Conservation (phyloP, 2,113 vertebrate genomes). For the Ammospiza nelsoni region DNA sequence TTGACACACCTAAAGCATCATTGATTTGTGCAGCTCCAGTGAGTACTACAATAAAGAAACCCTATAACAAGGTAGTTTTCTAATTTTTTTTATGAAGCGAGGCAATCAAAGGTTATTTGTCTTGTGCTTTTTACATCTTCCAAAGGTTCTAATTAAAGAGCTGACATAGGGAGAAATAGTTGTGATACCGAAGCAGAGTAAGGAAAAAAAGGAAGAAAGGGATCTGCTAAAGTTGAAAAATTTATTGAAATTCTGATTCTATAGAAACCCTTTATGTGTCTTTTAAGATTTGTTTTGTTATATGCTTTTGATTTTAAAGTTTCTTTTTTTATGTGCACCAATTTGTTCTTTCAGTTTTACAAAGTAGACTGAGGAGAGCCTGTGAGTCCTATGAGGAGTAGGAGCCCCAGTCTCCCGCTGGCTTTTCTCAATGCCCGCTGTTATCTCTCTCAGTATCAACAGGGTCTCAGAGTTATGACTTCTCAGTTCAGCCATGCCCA, state of each 20-base stretch:
- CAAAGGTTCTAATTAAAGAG: not conserved
- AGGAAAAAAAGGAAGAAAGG: not conserved
- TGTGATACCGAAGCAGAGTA: not conserved
- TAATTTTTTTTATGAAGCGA: not conserved
- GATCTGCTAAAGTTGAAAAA: not conserved
- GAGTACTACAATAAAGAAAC: not conserved
- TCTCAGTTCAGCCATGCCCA: constrained; percentile 11
- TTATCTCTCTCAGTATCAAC: not conserved
- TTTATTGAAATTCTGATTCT: not conserved
- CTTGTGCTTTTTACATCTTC: not conserved
- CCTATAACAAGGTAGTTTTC: not conserved
- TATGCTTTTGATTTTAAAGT: not conserved
- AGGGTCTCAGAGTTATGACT: not conserved
- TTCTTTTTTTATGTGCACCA: not conserved
- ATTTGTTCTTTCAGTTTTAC: not conserved
- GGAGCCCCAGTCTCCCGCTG: not conserved
- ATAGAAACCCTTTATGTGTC: not conserved
- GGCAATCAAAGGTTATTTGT: not conserved
- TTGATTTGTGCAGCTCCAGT: not conserved
- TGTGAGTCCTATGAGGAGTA: not conserved
- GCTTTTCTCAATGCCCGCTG: not conserved
- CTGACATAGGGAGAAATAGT: not conserved
- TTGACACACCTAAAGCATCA: not conserved
- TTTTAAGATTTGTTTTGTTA: not conserved
- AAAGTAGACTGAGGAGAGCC: not conserved